phyloP scores from a whole-genome alignment of 2,888 invertebrate genomes.

The Dicroscelio sp. region DNA sequence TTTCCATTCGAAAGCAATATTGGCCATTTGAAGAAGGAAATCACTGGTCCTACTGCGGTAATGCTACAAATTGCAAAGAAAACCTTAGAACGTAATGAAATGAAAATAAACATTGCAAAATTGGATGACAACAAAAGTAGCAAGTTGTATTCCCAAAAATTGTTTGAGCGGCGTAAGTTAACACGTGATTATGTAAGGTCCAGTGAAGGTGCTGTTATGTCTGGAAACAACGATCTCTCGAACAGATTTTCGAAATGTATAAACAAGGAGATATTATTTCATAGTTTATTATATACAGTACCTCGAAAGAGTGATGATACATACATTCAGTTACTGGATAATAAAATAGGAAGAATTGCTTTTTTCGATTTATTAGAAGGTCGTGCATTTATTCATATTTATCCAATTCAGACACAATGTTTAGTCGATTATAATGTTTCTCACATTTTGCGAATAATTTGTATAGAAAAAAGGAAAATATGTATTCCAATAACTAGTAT shows the following conservation, averaged over 20 bases:
- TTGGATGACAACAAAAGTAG: not conserved
- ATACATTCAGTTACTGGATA: not conserved
- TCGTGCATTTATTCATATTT: not conserved
- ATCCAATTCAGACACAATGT: not conserved
- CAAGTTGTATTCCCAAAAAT: not conserved
- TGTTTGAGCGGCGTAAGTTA: not conserved
- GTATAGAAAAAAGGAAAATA: not conserved
- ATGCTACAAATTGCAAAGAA: not conserved
- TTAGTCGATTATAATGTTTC: not conserved
- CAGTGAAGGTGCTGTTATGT: not conserved
- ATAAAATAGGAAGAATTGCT: not conserved
- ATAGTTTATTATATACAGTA: not conserved
- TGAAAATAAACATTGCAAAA: conserved; percentile 3
- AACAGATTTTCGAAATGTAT: not conserved
- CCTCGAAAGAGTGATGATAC: conserved; percentile 6
- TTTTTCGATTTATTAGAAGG: not conserved
- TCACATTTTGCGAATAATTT: not conserved
- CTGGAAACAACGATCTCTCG: not conserved
- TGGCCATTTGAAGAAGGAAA: not conserved
- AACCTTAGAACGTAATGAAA: not conserved
- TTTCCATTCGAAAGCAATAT: not conserved
- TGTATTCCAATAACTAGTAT: not conserved
- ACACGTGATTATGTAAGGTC: not conserved
- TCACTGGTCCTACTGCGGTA: not conserved
- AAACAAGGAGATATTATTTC: not conserved